Conservation (phyloP, 2,888 invertebrate species). For the Athetis lepigone region DNA sequence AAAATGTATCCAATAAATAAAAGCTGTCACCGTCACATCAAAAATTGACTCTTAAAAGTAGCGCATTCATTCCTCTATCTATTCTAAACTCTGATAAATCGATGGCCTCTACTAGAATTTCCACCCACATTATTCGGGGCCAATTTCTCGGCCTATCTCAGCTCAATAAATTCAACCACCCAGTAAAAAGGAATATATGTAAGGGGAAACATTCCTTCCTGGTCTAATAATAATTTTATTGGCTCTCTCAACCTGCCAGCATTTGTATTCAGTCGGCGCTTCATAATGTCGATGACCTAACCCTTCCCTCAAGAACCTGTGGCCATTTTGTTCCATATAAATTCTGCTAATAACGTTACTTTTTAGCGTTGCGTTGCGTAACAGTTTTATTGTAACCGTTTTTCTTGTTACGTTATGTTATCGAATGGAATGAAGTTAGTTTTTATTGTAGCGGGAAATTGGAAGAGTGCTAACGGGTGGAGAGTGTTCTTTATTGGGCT, state of each 20-base stretch:
- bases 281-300: slow-evolving; percentile 38
- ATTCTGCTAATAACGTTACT: slow-evolving; percentile 43
- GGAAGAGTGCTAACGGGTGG: slow-evolving; percentile 38
- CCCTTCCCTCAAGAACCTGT: slow-evolving; percentile 30
- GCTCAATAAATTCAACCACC: slow-evolving; percentile 37
- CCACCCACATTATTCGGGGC: background rate
- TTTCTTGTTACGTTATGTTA: slow-evolving; percentile 32
- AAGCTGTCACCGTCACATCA: too few relatives aligned
- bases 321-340: slow-evolving; percentile 45
- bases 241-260: slow-evolving; percentile 30
- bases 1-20: too few relatives aligned
- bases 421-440: slow-evolving; percentile 33
- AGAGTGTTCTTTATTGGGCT: slow-evolving; percentile 41
- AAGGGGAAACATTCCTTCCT: slow-evolving; percentile 22
- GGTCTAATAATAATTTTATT: slow-evolving; percentile 53
- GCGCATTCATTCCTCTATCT: background rate
- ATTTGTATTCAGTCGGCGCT: slow-evolving; percentile 53
- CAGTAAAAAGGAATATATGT: slow-evolving; percentile 26
- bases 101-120: too few relatives aligned
- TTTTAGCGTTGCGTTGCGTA: slow-evolving; percentile 27
- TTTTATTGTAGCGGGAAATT: slow-evolving; percentile 47
- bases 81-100: too few relatives aligned
- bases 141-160: slow-evolving; percentile 8
- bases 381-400: slow-evolving; percentile 39
- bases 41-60: too few relatives aligned